Evolutionary conservation across 2,888 invertebrate genomes (phyloP).

Genomic region (Chrysolina oricalcia): DNA sequence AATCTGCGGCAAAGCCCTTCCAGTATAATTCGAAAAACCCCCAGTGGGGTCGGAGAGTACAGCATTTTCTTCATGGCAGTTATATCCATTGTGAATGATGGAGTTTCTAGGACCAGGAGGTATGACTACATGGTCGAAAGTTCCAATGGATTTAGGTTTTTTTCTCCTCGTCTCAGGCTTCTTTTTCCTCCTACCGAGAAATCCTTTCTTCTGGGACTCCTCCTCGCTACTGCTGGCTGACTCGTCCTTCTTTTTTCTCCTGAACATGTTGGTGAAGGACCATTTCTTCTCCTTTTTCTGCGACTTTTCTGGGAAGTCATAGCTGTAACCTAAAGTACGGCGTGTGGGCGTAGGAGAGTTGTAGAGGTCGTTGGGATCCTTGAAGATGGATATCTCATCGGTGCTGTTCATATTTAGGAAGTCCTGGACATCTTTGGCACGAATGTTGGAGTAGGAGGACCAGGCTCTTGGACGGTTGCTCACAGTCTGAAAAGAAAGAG

Average conservation of each 20-base stretch:
- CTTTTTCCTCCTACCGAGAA: constrained; percentile 69
- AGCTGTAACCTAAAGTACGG: constrained; percentile 72
- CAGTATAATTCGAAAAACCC: constrained; percentile 61
- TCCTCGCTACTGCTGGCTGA: constrained; percentile 75
- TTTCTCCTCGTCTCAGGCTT: constrained; percentile 73
- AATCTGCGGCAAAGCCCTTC: constrained; percentile 59
- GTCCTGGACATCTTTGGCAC: constrained; percentile 62
- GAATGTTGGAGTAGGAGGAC: constrained; percentile 68
- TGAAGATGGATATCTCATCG: constrained; percentile 64
- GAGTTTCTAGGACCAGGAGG: constrained; percentile 56
- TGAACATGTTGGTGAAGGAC: constrained; percentile 86
- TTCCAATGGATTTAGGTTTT: constrained; percentile 74
- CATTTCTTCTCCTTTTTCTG: constrained; percentile 81
- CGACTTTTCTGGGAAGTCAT: constrained; percentile 71
- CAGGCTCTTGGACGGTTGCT: constrained; percentile 70
- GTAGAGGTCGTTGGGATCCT: constrained; percentile 56
- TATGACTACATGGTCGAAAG: constrained; percentile 80
- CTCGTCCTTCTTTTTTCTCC: constrained; percentile 83
- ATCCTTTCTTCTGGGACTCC: constrained; percentile 68
- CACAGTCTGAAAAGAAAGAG: constrained; percentile 70
- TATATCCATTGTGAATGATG: constrained; percentile 55
- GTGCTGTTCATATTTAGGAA: constrained; percentile 67
- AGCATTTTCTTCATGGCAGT: constrained; percentile 72
- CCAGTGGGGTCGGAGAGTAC: constrained; percentile 76
- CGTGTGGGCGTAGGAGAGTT: constrained; percentile 64